Evolutionary conservation across 2,113 vertebrate genomes (phyloP).

Genomic region (Rhinoderma darwinii): DNA sequence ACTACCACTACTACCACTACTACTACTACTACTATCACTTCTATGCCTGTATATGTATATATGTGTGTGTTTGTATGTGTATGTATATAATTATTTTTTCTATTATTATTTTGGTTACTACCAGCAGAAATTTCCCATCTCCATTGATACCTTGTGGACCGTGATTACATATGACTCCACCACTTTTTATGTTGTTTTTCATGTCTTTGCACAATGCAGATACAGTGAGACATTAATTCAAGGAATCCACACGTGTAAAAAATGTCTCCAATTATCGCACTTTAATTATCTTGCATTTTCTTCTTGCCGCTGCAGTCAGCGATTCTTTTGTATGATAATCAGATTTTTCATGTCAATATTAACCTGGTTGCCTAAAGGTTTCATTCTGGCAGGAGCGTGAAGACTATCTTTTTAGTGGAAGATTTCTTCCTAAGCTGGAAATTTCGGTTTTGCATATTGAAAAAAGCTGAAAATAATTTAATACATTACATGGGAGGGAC

Average conservation of each 20-base stretch:
- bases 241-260: background rate
- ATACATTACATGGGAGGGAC: constrained; percentile 18
- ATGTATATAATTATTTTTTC: background rate
- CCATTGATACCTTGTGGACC: background rate
- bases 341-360: background rate
- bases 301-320: background rate
- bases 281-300: background rate
- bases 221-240: background rate
- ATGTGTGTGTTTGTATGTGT: background rate
- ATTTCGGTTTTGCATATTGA: background rate
- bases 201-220: background rate
- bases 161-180: background rate
- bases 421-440: background rate
- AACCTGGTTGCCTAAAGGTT: background rate
- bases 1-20: no score
- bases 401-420: background rate
- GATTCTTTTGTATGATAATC: background rate
- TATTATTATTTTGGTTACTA: no score
- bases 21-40: no score
- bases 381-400: background rate
- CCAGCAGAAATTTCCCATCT: no score
- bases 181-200: no score
- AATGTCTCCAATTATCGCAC: background rate
- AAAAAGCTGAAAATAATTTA: constrained; percentile 2
- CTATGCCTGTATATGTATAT: background rate